A percentile compares a stretch with the other conserved stretches of the same genome.
These are phyloP conservation scores for Rhadinocentrus ornatus DNA, from an alignment of 2,797 vertebrate genomes.

Conservation along the genomic window DNA sequence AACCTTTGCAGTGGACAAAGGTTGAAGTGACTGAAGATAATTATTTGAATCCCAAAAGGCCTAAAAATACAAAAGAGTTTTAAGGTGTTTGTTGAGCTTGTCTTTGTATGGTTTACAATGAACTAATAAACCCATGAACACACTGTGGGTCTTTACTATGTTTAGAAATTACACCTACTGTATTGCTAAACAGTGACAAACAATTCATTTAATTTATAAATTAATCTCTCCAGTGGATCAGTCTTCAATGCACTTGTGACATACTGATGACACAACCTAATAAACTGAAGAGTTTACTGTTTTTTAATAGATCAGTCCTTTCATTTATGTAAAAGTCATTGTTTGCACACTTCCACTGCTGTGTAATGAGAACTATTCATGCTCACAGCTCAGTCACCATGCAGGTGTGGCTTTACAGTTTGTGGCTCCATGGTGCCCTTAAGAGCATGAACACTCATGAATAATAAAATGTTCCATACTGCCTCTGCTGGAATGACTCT, in stretches of 20 bases:
- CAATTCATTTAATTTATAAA: no score
- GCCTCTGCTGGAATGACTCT: slow-evolving; percentile 19
- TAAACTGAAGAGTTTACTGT: no score
- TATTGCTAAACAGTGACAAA: no score
- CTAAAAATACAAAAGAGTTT: neutral
- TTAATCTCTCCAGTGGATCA: neutral
- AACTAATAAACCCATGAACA: neutral
- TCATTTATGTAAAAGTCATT: neutral
- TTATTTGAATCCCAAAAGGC: neutral
- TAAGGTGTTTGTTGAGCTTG: neutral
- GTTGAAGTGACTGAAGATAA: slow-evolving; percentile 3
- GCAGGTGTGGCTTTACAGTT: slow-evolving; percentile 44
- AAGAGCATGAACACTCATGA: slow-evolving; percentile 41
- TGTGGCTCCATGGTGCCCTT: slow-evolving; percentile 38
- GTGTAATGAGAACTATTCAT: neutral
- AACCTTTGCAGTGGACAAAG: neutral
- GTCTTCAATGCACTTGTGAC: neutral
- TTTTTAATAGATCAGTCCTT: neutral
- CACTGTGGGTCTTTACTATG: neutral
- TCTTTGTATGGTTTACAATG: neutral
- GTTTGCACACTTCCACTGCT: neutral
- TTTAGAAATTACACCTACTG: no score
- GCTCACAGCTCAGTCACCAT: neutral
- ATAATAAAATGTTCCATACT: slow-evolving; percentile 41
- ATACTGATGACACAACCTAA: no score